A percentile compares a stretch with the other conserved stretches of the same genome.
Evolutionary conservation across 2,113 vertebrate genomes (phyloP).

Genomic region (Picathartes gymnocephalus): DNA sequence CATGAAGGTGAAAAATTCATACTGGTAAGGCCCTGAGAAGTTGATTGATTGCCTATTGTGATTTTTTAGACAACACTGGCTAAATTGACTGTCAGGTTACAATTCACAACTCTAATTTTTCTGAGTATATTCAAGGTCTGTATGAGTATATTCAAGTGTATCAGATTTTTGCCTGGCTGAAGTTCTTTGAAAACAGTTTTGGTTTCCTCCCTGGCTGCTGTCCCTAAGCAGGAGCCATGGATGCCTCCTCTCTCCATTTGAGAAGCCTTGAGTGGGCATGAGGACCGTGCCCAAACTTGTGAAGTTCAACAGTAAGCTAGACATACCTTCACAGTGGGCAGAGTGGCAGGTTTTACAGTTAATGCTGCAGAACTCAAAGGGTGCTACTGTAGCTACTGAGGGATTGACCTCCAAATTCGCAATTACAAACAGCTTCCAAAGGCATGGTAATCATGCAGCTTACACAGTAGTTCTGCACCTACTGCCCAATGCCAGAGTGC

Average conservation of each 20-base stretch:
- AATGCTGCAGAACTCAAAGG: neutral
- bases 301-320: neutral
- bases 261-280: neutral
- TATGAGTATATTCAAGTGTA: neutral
- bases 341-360: neutral
- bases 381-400: neutral
- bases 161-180: fast-evolving
- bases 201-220: neutral
- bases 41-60: fast-evolving
- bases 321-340: neutral
- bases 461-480: neutral
- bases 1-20: neutral
- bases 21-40: neutral
- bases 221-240: fast-evolving
- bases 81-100: neutral
- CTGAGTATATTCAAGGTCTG: neutral
- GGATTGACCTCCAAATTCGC: neutral
- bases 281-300: fast-evolving
- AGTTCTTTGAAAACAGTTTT: neutral
- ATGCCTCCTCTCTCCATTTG: too few species aligned
- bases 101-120: neutral
- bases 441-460: neutral
- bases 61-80: neutral
- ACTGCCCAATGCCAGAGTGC: neutral
- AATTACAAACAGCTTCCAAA: neutral